These are phyloP conservation scores for Athripsodes cinereus DNA, from an alignment of 2,888 invertebrate genomes.

Conservation along the genomic window DNA sequence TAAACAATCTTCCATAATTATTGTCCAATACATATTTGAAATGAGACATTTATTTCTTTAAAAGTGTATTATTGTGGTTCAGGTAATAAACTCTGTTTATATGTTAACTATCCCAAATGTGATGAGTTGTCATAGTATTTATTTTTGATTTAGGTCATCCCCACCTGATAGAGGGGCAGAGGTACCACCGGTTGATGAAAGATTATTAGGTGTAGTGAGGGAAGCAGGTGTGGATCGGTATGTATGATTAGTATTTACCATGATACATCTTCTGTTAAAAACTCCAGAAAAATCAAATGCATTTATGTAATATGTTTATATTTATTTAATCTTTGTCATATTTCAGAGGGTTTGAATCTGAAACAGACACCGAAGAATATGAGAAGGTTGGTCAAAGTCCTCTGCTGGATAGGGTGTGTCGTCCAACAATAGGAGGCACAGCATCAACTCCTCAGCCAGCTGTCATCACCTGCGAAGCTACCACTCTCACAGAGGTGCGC, in stretches of 20 bases:
- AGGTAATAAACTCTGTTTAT: no score
- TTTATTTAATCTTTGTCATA: no score
- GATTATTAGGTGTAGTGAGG: slow-evolving; percentile 35
- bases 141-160: slow-evolving; percentile 13
- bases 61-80: no score
- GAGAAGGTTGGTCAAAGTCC: slow-evolving; percentile 68
- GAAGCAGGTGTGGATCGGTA: slow-evolving; percentile 34
- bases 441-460: slow-evolving; percentile 40
- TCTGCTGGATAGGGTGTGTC: slow-evolving; percentile 44
- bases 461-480: slow-evolving; percentile 40
- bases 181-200: slow-evolving; percentile 35
- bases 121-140: no score
- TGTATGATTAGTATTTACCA: not conserved
- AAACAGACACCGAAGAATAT: slow-evolving; percentile 77
- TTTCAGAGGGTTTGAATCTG: slow-evolving; percentile 70
- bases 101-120: no score
- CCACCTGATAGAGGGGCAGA: slow-evolving; percentile 24
- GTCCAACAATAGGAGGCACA: slow-evolving; percentile 57
- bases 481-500: slow-evolving; percentile 20
- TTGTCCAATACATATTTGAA: no score
- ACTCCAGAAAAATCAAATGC: no score
- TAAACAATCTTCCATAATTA: no score
- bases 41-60: no score
- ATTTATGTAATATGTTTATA: no score
- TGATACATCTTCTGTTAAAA: no score